Percentiles rank a stretch among this genome's conserved stretches.
phyloP scores from a whole-genome alignment of 1,140 invertebrate genomes.

The Holcopasites calliopsidis region DNA sequence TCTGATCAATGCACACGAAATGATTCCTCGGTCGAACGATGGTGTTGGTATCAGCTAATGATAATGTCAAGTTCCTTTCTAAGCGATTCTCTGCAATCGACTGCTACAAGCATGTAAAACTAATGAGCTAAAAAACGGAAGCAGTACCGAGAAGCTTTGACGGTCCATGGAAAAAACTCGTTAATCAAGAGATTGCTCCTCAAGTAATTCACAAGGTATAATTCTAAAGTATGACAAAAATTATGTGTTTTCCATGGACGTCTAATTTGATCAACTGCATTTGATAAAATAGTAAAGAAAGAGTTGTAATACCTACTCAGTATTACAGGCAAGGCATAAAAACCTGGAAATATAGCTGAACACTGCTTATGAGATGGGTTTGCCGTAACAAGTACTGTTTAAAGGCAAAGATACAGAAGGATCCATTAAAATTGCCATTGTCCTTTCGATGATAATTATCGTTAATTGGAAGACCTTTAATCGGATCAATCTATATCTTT shows the following conservation, averaged over 20 bases:
- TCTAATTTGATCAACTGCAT: slow-evolving; percentile 13
- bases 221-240: background rate
- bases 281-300: background rate
- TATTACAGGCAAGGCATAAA: slow-evolving; percentile 65
- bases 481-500: slow-evolving; percentile 46
- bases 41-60: background rate
- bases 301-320: slow-evolving; percentile 62
- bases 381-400: slow-evolving; percentile 16
- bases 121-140: background rate
- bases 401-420: slow-evolving; percentile 52
- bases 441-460: background rate
- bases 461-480: background rate
- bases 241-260: slow-evolving; percentile 13
- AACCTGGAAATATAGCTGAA: slow-evolving; percentile 66
- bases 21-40: background rate
- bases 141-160: background rate
- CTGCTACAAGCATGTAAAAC: background rate
- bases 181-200: background rate
- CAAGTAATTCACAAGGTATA: background rate
- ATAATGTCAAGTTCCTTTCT: background rate
- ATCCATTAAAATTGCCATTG: background rate
- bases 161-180: slow-evolving; percentile 11
- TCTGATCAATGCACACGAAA: background rate
- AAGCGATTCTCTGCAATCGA: background rate
- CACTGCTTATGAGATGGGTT: slow-evolving; percentile 53